Base-by-base conservation (phyloP, 2,797 vertebrate genomes). In the Schizothorax lantsangensis region DNA sequence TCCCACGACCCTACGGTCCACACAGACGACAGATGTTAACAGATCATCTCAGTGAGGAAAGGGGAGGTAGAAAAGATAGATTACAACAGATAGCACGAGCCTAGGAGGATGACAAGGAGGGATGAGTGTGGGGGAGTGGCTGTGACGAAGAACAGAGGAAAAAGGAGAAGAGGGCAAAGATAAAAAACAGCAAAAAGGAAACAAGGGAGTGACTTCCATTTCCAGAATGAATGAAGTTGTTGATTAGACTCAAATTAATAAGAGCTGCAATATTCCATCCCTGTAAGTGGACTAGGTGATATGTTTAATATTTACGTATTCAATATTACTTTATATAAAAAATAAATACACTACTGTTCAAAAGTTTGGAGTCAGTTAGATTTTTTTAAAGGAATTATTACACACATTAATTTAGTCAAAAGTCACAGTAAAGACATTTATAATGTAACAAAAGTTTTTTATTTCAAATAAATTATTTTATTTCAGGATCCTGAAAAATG, bases 121-220 rank as follows among this genome's bases (percentile, higher is more conserved):
- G 79, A 85, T 64, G 49, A 82, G 79, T 71, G 83, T 85, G 87
- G 73, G 81, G 82, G 91, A 93, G 90, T 91, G 91, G 87, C 88
- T 89, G 88, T 90, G 91, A 92, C 86, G 90, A 91, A 74, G 90
- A 75, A 66, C 40, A 90, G 87, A 49, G 88, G 91, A 93, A 89
- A 71, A 79, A 79, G 64, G 45, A 84, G 59, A 52, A 64, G 62
- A 68, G 78, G 21, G 68, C 66, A 81, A 66, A 57, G 57, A 81
- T 59, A 64, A 84, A 84, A 68, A 83, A 83, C 23, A 33, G 66
- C 47, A 62, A 78, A 72, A 23, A 45, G 75, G 74, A 79, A 69
- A 79, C 17, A 14, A 85, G 52, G 66, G 52, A 30, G 17, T 33
- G 52, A 86, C 78, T 80, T 80, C 26, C 69, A 79, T 71, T 85